A percentile compares a stretch with the other conserved stretches of the same genome.
Conservation (phyloP, 2,888 invertebrate species). For the Zaprionus lineosus region DNA sequence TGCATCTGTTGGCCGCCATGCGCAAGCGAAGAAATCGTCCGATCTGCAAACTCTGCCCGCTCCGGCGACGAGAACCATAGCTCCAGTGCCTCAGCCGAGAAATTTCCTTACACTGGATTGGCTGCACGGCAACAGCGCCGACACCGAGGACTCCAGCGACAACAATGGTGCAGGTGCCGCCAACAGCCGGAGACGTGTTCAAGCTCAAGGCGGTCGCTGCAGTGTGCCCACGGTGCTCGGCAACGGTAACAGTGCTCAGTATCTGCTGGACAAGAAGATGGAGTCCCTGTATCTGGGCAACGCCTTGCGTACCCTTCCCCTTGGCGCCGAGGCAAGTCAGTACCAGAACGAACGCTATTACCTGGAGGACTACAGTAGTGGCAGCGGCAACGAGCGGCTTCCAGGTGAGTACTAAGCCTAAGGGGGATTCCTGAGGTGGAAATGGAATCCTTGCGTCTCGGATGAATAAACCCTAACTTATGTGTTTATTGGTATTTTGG, state of each 20-base stretch:
- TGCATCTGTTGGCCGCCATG: conserved; percentile 72
- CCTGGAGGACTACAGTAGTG: conserved; percentile 81
- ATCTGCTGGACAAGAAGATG: conserved; percentile 82
- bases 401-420: conserved; percentile 63
- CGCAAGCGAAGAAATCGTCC: conserved; percentile 51
- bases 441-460: too few relatives aligned
- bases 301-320: conserved; percentile 80
- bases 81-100: conserved; percentile 65
- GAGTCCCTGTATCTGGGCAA: conserved; percentile 82
- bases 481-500: neutral
- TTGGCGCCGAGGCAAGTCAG: conserved; percentile 81
- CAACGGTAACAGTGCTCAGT: conserved; percentile 71
- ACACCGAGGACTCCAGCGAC: conserved; percentile 79
- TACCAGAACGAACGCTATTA: conserved; percentile 82
- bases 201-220: conserved; percentile 74
- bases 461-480: neutral
- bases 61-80: conserved; percentile 46
- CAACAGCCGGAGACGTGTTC: conserved; percentile 40
- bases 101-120: conserved; percentile 81
- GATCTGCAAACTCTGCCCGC: conserved; percentile 48
- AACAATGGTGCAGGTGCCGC: conserved; percentile 60
- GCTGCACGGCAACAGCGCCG: conserved; percentile 77
- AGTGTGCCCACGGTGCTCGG: conserved; percentile 79
- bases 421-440: too few relatives aligned
- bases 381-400: conserved; percentile 77